Base-by-base conservation (phyloP, 2,113 vertebrate species). In the Pterocles orientalis region DNA sequence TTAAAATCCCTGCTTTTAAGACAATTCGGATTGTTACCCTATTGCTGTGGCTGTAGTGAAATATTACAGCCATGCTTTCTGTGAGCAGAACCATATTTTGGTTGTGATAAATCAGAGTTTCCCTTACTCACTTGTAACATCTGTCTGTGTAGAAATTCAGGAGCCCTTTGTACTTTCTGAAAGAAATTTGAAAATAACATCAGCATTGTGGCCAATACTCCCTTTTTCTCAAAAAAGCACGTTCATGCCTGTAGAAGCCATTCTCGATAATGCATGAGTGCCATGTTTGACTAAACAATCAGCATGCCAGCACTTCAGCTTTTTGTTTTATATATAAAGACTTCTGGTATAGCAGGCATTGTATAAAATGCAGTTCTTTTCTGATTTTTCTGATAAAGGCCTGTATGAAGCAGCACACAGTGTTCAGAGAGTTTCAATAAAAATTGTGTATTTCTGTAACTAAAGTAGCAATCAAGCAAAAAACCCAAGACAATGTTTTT, bases 271-370 rank as follows among this genome's bases (percentile, higher is more conserved):
- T 24, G 10, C 14, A 39, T 31, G 18, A 77, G 39, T 71, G 17
- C 47, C 16, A 2, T 11, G 18, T 82, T 86, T 88, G 24, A 57
- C 64, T 81, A 60, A 90, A 91, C n/a, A 85, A 88, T 86, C 29
- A 58, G 18, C 28, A 26, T 31, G 18, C 12, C 26, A 56, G 14
- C 2, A 2, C 19, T 71, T 62, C 17, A 0, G 0, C 34, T 58
- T 88, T 68, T 82, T 65, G 19, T 68, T 75, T 78, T 64, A 10
- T 57, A 12, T 39, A 24, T 47, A 70, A 89, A 86, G 15, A 14
- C 36, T 62, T 39, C n/a, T 77, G 47, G 58, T 25, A 12, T 80
- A 65, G 31, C 5, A n/a, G 24, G 6, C 33, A 29, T 65, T 66
- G 47, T 80, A 65, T 70, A 60, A 69, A 82, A 85, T 92, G 16